Base-by-base conservation (phyloP, 2,113 vertebrate species). In the Aix galericulata region DNA sequence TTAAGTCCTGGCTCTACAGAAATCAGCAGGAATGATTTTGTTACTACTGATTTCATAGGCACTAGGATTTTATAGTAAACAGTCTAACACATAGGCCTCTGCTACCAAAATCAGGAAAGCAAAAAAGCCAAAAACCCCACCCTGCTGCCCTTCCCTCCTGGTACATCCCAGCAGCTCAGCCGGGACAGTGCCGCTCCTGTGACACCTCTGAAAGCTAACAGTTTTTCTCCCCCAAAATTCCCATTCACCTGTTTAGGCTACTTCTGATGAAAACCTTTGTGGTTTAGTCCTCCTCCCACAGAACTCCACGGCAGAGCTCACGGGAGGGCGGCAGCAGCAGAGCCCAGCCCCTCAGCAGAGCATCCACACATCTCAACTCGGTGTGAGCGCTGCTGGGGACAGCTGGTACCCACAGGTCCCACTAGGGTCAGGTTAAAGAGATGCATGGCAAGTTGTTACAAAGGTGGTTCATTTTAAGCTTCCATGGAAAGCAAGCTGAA, bases 241-340 rank as follows among this genome's bases (percentile, higher is more conserved):
- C 26, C 5, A 0, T 6, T 36, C 1, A 0, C 13, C n/a, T 29
- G 4, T 11, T 53, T 53, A n/a, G 44, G 53, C 69, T 38, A 4
- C 62, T 18, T 27, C 44, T 10, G 69, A 27, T 31, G 4, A 31
- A 59, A 66, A 15, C 34, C 34, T 1, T 3, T 2, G 32, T 27
- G 27, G 44, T 23, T 27, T 38, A 27, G 66, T 22, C 42, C 74
- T 29, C 21, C 59, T 52, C 17, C 74, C 50, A 2, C 4, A 2
- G 32, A 9, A 40, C 21, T 1, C 38, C n/a, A 1, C 0, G 20
- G 53, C n/a, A 34, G 38, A 13, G n/a, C 60, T 62, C 7, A 3
- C 16, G 14, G 10, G 26, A 55, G 53, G 55, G 38, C 46, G 3
- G 11, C 3, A 5, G 18, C 18, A 27, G 55, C 48, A 50, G 69